Evolutionary conservation across 2,888 invertebrate genomes (phyloP).

Genomic region (Odontothrips loti): DNA sequence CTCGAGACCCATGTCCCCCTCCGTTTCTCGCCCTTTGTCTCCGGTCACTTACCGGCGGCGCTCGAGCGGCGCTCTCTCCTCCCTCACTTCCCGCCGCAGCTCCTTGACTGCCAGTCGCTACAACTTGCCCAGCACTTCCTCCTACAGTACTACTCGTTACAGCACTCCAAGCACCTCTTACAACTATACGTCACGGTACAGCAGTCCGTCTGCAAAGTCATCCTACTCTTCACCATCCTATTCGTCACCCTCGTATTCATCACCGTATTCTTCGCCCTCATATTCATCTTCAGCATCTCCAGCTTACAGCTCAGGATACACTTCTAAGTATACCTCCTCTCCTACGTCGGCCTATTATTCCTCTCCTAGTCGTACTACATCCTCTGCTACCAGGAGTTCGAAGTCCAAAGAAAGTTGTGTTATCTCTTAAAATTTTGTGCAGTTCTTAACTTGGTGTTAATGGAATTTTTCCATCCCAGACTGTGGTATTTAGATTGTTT

Average conservation of each 20-base stretch:
- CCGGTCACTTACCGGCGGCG: background rate
- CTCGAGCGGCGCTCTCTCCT: background rate
- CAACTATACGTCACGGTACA: slow-evolving; percentile 4
- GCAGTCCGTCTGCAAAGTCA: background rate
- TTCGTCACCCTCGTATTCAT: background rate
- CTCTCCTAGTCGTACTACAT: background rate
- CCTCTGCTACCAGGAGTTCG: background rate
- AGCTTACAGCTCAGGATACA: background rate
- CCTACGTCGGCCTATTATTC: background rate
- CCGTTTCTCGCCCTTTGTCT: background rate
- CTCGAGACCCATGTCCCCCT: background rate
- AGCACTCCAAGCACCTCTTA: background rate
- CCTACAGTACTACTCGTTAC: background rate
- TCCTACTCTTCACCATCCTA: background rate
- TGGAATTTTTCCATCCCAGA: background rate
- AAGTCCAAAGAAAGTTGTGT: slow-evolving; percentile 27
- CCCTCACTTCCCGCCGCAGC: background rate
- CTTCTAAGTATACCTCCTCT: background rate
- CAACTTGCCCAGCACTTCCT: background rate
- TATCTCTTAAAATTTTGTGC: slow-evolving; percentile 13
- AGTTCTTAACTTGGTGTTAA: background rate
- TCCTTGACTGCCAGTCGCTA: background rate
- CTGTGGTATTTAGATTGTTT: background rate
- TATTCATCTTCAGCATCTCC: background rate
- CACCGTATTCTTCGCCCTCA: background rate